These are phyloP conservation scores for Zingel zingel DNA, from an alignment of 2,113 vertebrate species.

Conservation along the genomic window DNA sequence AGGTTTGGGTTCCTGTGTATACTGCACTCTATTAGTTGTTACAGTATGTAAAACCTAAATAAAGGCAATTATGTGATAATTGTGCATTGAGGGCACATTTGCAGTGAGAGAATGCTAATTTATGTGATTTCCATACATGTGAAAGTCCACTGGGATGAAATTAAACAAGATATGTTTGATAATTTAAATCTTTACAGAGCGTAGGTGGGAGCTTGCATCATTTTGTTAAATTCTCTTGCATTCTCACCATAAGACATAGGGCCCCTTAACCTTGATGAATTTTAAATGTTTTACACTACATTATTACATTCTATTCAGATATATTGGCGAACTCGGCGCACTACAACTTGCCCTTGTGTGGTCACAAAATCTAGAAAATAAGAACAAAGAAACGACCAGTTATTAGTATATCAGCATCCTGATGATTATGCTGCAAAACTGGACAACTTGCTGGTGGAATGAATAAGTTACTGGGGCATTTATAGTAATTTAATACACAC, in stretches of 20 bases:
- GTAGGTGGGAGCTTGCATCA: slow-evolving; percentile 22
- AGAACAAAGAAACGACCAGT: background rate
- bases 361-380: slow-evolving; percentile 14
- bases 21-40: slow-evolving; percentile 7
- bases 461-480: background rate
- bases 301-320: slow-evolving; percentile 48
- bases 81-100: background rate
- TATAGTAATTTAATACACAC: background rate
- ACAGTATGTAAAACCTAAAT: slow-evolving; percentile 14
- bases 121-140: slow-evolving; percentile 26
- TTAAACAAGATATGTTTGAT: slow-evolving; percentile 52
- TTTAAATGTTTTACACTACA: slow-evolving; percentile 58
- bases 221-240: slow-evolving; percentile 57
- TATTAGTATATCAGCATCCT: background rate
- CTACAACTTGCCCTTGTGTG: slow-evolving; percentile 11
- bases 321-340: slow-evolving; percentile 30
- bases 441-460: slow-evolving; percentile 13
- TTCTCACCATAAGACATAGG: slow-evolving; percentile 46
- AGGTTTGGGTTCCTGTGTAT: slow-evolving; percentile 19
- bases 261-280: slow-evolving; percentile 72
- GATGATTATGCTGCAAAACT: background rate
- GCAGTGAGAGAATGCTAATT: slow-evolving; percentile 14
- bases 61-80: slow-evolving; percentile 30
- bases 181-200: slow-evolving; percentile 43
- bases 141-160: slow-evolving; percentile 37